These are phyloP conservation scores for Coturnix japonica DNA, from an alignment of 2,113 vertebrate species.

Conservation along the genomic window DNA sequence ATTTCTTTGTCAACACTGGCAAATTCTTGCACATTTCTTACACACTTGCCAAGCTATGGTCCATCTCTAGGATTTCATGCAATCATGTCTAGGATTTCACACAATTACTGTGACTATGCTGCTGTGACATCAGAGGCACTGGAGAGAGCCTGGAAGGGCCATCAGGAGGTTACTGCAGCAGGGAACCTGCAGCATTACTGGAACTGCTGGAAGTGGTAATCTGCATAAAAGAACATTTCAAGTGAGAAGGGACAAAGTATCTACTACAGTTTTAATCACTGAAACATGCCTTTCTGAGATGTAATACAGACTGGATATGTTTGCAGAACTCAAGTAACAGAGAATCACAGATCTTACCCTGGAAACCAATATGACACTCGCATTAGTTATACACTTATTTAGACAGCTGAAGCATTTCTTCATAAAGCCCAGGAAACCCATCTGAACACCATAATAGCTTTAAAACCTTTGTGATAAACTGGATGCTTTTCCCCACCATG, in stretches of 20 bases:
- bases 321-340: neutral
- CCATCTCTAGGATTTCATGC: neutral
- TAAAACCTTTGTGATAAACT: neutral
- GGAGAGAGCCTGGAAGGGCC: neutral
- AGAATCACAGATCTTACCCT: neutral
- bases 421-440: neutral
- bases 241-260: neutral
- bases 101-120: neutral
- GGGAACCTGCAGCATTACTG: accelerated
- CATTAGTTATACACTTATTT: neutral
- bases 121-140: neutral
- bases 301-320: neutral
- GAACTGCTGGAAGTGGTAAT: neutral
- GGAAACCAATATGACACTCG: accelerated
- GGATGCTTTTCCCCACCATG: neutral
- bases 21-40: neutral
- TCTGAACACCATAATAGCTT: neutral
- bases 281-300: neutral
- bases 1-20: neutral
- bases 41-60: neutral
- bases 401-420: neutral
- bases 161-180: neutral
- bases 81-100: no score
- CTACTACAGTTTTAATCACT: neutral
- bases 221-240: neutral